phyloP scores from a whole-genome alignment of 2,113 vertebrate genomes.

The Festucalex cinctus region DNA sequence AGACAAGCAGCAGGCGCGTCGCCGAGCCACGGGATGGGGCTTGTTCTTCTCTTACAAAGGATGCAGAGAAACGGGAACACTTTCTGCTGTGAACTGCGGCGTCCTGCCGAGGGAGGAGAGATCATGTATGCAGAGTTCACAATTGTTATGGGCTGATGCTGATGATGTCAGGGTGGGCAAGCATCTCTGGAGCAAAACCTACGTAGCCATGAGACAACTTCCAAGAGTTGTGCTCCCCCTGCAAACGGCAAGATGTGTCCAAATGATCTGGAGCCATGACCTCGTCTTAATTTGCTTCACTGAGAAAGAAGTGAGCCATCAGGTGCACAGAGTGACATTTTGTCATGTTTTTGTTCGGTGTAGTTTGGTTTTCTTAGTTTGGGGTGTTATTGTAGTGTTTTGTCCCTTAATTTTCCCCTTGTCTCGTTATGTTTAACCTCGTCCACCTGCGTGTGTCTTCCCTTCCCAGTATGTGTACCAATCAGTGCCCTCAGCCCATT shows the following conservation, averaged over 20 bases:
- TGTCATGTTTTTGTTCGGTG: too few species aligned
- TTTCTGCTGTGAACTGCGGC: constrained; percentile 43
- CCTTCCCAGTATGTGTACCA: too few species aligned
- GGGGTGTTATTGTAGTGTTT: too few species aligned
- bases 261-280: constrained; percentile 25
- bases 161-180: constrained; percentile 52
- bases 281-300: constrained; percentile 2
- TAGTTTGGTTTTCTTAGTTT: too few species aligned
- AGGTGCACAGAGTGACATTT: background rate
- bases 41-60: constrained; percentile 21
- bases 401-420: too few species aligned
- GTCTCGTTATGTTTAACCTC: too few species aligned
- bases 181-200: constrained; percentile 51
- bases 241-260: constrained; percentile 22
- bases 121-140: constrained; percentile 68
- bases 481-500: too few species aligned
- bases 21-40: constrained; percentile 21
- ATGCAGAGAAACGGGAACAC: constrained; percentile 55
- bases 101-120: constrained; percentile 33
- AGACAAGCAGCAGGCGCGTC: constrained; percentile 47
- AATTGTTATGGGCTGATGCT: constrained; percentile 56
- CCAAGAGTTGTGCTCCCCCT: constrained; percentile 13
- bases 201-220: constrained; percentile 50
- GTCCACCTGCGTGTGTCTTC: too few species aligned
- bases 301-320: constrained; percentile 7